Percentiles rank a stretch among this genome's conserved stretches.
phyloP scores from a whole-genome alignment of 2,888 invertebrate species.

The Agonopterix subpropinquella region DNA sequence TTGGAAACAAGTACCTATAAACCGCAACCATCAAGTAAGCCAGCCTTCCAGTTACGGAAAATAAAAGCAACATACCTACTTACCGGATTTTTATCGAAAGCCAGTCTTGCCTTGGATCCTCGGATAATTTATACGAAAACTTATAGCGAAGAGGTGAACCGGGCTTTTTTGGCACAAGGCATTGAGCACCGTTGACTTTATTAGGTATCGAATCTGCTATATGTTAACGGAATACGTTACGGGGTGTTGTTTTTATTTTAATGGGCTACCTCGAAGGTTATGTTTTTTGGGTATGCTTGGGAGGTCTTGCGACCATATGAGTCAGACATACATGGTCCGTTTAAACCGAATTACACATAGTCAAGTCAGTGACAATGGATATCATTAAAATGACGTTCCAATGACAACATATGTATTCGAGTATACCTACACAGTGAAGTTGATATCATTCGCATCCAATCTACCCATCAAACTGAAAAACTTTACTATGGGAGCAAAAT shows the following conservation, averaged over 20 bases:
- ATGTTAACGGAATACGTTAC: constrained; percentile 23
- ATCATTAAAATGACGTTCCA: no score
- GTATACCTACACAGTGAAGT: no score
- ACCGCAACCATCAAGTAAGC: neutral
- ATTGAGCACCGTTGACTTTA: constrained; percentile 39
- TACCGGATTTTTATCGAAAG: constrained; percentile 47
- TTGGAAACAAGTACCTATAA: no score
- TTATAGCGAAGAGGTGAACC: constrained; percentile 28
- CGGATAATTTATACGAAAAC: constrained; percentile 38
- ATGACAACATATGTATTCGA: no score
- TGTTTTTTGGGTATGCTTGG: neutral
- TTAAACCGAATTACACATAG: no score
- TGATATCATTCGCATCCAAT: no score
- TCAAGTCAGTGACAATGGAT: no score
- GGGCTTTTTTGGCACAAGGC: constrained; percentile 50
- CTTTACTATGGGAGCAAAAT: no score
- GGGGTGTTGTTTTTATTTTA: constrained; percentile 18
- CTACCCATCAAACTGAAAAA: no score
- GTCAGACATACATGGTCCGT: no score
- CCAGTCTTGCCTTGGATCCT: constrained; percentile 37
- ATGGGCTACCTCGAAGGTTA: constrained; percentile 15
- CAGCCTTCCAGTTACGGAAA: constrained; percentile 17
- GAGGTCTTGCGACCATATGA: neutral
- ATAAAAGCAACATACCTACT: constrained; percentile 39
- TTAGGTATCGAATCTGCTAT: constrained; percentile 32